These are phyloP conservation scores for Campaea margaritaria DNA, from an alignment of 2,888 invertebrate species.

Conservation along the genomic window DNA sequence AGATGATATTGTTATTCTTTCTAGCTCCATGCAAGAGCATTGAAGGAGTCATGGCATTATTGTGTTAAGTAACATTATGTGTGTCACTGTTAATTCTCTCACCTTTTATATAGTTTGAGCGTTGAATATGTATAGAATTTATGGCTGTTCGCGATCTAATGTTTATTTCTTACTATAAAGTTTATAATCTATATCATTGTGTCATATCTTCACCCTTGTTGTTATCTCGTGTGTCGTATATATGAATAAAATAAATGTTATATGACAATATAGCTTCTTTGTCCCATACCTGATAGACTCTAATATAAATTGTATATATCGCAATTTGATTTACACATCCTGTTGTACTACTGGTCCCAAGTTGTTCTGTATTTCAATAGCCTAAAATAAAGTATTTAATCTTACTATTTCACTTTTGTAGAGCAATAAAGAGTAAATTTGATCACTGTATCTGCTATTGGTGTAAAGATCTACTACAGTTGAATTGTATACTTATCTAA, in stretches of 20 bases:
- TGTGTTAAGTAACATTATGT: conserved; percentile 55
- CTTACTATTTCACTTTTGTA: conserved; percentile 28
- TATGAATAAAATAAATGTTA: conserved; percentile 71
- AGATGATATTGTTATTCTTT: conserved; percentile 41
- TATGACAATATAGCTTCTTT: conserved; percentile 79
- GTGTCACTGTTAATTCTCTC: conserved; percentile 71
- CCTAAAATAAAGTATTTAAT: conserved; percentile 30
- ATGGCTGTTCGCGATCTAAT: conserved; percentile 63
- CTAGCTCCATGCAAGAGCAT: conserved; percentile 18
- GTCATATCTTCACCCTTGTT: conserved; percentile 80
- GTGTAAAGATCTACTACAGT: conserved; percentile 54
- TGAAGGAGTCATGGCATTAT: conserved; percentile 64
- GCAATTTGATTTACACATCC: conserved; percentile 55
- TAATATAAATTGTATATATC: conserved; percentile 64
- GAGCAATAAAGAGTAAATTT: conserved; percentile 18
- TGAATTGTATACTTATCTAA: conserved; percentile 66
- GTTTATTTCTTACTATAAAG: conserved; percentile 48
- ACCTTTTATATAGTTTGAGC: conserved; percentile 58
- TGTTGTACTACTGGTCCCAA: conserved; percentile 60
- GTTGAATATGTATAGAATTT: conserved; percentile 67
- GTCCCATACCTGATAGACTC: conserved; percentile 51
- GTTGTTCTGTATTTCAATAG: conserved; percentile 65
- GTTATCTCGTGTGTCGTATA: conserved; percentile 75
- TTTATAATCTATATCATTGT: conserved; percentile 72
- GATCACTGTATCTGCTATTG: conserved; percentile 53